Evolutionary conservation across 2,888 invertebrate species (phyloP), one percentile per base, ranked within the genome.

Genomic region (Fabriciana adippe): DNA sequence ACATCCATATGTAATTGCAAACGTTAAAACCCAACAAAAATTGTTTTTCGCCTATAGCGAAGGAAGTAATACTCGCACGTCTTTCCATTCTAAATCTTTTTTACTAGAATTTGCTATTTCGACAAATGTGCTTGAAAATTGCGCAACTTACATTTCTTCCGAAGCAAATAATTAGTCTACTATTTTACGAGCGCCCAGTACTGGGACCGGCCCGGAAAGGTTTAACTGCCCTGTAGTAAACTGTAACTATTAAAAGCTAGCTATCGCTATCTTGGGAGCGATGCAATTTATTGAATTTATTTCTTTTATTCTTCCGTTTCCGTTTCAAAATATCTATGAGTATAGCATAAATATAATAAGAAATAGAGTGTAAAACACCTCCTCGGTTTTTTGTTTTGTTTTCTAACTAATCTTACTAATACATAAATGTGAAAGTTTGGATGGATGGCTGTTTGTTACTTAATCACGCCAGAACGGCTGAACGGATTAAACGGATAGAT

Each of bases 181-280:
- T 31, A 50, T 66, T 66, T 66, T 66, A 66, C 66, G 66, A 61
- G 35, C 51, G 48, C 54, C 66, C 62, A 63, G 66, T 31, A 21
- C 47, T 66, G 68, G 68, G 65, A 57, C 57, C 48, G 56, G 56
- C 48, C 56, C 66, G 69, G 59, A 68, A 70, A 68, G 66, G 63
- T 67, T 68, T 70, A 66, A 73, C 64, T 70, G 65, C 71, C 65
- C 59, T 15, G 67, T 69, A 61, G 69, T 73, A 70, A 75, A 75
- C 68, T 72, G 70, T 71, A 72, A 64, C 74, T 71, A 70, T 73
- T 72, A 66, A 72, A 69, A 65, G 67, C 69, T 60, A 60, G 66
- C 59, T 56, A 72, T 69, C 54, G 65, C 63, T 53, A 59, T 54
- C 71, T 48, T 59, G 71, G 71, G 72, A 67, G 59, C 63, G 14